A percentile compares a stretch with the other conserved stretches of the same genome.
These are phyloP conservation scores for Bombus huntii DNA, from an alignment of 1,140 invertebrate genomes.

Conservation along the genomic window DNA sequence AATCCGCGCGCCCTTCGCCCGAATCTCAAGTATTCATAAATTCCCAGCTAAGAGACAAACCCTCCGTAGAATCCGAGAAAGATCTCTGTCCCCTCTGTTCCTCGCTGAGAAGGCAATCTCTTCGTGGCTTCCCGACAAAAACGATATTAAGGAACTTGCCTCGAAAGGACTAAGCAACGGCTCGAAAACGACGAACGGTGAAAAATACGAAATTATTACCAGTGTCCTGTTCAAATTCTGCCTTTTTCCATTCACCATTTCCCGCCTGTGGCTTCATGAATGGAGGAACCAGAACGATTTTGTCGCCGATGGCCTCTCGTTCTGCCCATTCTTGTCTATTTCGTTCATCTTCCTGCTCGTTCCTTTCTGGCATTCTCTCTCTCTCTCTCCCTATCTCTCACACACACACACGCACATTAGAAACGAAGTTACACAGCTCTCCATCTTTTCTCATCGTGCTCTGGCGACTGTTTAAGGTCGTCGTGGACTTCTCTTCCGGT, in stretches of 20 bases:
- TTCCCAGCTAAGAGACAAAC: constrained; percentile 12
- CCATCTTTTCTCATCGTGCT: neutral
- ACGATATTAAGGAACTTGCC: neutral
- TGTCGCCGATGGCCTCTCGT: constrained; percentile 61
- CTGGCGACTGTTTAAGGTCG: neutral
- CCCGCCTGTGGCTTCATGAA: constrained; percentile 5
- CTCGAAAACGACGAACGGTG: constrained; percentile 48
- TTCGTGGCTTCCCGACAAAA: neutral
- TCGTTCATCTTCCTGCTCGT: neutral
- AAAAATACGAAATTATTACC: constrained; percentile 68
- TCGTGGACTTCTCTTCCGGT: neutral
- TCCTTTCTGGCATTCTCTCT: neutral
- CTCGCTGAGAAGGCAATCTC: neutral
- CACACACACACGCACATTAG: too few species aligned
- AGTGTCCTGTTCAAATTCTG: constrained; percentile 31
- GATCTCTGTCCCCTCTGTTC: neutral
- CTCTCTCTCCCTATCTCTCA: neutral
- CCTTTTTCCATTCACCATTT: neutral
- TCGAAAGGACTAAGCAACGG: neutral
- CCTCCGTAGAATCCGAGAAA: neutral
- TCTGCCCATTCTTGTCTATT: neutral
- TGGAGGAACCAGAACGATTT: constrained; percentile 58
- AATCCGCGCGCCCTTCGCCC: neutral
- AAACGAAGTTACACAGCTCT: neutral
- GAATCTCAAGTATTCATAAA: constrained; percentile 9